Evolutionary conservation across 2,113 vertebrate genomes (phyloP).

Genomic region (Helogale parvula): DNA sequence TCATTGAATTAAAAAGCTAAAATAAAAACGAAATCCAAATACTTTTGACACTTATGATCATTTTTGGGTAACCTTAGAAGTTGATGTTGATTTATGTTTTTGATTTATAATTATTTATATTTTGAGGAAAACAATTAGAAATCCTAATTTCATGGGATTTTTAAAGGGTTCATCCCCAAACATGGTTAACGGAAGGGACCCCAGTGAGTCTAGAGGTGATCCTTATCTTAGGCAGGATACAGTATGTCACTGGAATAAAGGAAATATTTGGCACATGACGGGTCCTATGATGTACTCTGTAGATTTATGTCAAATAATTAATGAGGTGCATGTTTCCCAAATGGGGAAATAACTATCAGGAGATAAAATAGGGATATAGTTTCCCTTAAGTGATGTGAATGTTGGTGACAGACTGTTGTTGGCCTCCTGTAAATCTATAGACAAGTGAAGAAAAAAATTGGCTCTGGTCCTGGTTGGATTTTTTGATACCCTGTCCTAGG

Average conservation of each 20-base stretch:
- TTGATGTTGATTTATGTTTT: not conserved
- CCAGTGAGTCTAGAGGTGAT: not conserved
- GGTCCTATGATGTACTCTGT: not conserved
- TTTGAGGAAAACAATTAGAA: conserved; percentile 20
- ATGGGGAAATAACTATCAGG: not conserved
- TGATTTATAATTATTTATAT: not conserved
- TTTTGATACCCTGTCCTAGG: not conserved
- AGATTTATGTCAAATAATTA: not conserved
- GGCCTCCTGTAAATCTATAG: not conserved
- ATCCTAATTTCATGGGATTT: not conserved
- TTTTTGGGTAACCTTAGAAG: not conserved
- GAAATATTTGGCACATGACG: not conserved
- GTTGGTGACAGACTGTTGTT: not conserved
- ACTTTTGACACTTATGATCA: not conserved
- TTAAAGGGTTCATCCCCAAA: not conserved
- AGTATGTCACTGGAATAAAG: not conserved
- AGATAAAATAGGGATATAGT: not conserved
- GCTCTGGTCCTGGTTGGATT: not conserved
- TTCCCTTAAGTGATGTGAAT: not conserved
- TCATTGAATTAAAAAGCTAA: not conserved
- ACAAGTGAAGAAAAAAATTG: not conserved
- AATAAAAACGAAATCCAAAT: not conserved
- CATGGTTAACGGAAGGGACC: not conserved
- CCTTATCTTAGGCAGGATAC: not conserved
- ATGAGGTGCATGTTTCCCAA: not conserved